Conservation (phyloP, 2,113 vertebrate species). For the Hylia prasina region DNA sequence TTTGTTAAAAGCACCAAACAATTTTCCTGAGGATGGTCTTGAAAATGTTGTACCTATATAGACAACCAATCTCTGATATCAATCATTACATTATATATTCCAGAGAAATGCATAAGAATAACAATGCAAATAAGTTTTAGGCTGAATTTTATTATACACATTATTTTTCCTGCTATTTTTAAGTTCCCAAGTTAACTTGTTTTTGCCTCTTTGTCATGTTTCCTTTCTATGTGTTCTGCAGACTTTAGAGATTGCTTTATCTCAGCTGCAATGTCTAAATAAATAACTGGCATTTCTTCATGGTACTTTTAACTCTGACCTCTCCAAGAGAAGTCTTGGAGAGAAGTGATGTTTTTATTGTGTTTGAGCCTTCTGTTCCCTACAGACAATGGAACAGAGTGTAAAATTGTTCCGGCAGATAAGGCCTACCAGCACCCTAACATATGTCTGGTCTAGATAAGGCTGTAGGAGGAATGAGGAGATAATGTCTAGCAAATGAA, state of each 20-base stretch:
- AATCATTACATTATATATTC: neutral
- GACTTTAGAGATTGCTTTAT: neutral
- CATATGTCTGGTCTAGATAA: constrained; percentile 6
- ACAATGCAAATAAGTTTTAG: neutral
- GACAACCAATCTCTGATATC: neutral
- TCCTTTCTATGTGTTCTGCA: neutral
- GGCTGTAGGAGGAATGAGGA: neutral
- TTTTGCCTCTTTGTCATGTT: neutral
- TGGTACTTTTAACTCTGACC: neutral
- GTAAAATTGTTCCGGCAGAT: neutral
- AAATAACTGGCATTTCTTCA: neutral
- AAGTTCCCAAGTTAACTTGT: neutral
- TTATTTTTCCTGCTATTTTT: neutral
- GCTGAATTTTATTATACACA: neutral
- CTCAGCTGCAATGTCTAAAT: neutral
- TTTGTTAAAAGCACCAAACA: neutral
- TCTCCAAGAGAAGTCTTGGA: neutral
- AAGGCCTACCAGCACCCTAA: neutral
- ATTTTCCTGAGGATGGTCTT: neutral
- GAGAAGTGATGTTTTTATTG: neutral
- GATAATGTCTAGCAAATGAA: neutral
- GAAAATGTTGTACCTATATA: neutral
- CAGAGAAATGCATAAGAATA: neutral
- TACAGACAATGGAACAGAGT: neutral
- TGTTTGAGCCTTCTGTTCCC: neutral